Percentiles rank a stretch among this genome's conserved stretches.
Evolutionary conservation across 2,797 vertebrate genomes (phyloP).

Genomic region (Tragopan temminckii): DNA sequence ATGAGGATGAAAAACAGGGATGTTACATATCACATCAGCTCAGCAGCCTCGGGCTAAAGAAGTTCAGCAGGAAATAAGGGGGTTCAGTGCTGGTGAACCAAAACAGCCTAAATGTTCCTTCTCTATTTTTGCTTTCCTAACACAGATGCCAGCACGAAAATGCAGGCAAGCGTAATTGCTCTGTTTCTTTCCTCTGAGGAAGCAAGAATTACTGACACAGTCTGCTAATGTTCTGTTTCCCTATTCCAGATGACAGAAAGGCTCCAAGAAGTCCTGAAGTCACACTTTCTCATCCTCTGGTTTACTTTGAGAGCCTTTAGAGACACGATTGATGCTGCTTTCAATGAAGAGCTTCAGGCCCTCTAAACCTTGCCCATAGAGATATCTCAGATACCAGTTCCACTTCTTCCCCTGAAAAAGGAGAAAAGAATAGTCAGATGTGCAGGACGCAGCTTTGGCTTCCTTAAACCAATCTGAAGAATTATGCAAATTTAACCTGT

Average conservation of each 20-base stretch:
- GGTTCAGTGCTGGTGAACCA: not conserved
- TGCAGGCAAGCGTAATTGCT: not conserved
- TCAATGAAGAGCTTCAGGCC: conserved; percentile 89
- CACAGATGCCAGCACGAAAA: not conserved
- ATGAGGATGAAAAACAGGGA: not conserved
- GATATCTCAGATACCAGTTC: conserved; percentile 92
- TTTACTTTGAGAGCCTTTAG: not conserved
- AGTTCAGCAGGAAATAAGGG: not conserved
- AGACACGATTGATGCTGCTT: conserved; percentile 82
- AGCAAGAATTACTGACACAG: not conserved
- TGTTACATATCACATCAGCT: not conserved
- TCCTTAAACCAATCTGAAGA: not conserved
- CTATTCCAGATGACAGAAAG: not conserved
- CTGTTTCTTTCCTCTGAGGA: not conserved
- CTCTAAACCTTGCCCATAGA: conserved; percentile 87
- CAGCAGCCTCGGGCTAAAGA: not conserved
- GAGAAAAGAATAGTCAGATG: conserved; percentile 52
- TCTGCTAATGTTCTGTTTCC: not conserved
- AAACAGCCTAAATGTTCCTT: not conserved
- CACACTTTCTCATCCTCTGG: not conserved
- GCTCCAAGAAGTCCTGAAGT: not conserved
- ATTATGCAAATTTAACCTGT: not conserved
- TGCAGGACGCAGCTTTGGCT: not conserved
- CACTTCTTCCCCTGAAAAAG: conserved; percentile 84
- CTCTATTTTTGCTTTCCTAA: not conserved